A percentile compares a stretch with the other conserved stretches of the same genome.
phyloP scores from a whole-genome alignment of 2,888 invertebrate species.

The Cyclophora albipunctata region DNA sequence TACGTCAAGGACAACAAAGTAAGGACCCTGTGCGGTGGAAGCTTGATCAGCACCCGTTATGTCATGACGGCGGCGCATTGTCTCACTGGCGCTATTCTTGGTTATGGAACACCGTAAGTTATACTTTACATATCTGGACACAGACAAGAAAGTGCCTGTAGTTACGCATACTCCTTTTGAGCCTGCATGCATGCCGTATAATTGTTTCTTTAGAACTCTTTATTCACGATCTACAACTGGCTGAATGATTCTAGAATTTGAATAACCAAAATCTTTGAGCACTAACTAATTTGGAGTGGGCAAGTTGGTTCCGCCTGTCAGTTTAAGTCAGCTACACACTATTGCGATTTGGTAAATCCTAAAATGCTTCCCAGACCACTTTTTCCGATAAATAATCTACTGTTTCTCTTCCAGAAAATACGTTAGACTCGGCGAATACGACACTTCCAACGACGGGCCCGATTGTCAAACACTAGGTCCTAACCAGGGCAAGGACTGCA shows the following conservation, averaged over 20 bases:
- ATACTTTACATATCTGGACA: constrained; percentile 2
- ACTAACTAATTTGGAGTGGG: neutral
- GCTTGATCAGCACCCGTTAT: constrained; percentile 68
- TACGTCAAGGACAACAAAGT: constrained; percentile 34
- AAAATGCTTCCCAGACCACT: too few species aligned
- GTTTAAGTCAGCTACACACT: too few species aligned
- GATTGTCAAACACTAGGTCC: constrained; percentile 50
- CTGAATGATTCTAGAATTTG: too few species aligned
- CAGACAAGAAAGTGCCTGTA: neutral
- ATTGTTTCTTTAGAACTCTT: neutral
- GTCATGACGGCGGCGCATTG: constrained; percentile 76
- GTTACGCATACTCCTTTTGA: neutral
- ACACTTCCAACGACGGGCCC: constrained; percentile 36
- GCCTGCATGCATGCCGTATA: neutral
- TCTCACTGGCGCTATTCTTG: constrained; percentile 45
- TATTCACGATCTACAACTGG: too few species aligned
- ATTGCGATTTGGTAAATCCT: too few species aligned
- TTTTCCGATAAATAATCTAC: too few species aligned
- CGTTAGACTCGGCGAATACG: constrained; percentile 63
- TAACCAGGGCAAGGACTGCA: constrained; percentile 46
- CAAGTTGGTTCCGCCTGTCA: too few species aligned
- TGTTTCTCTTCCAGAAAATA: constrained; percentile 22
- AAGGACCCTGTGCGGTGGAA: constrained; percentile 49
- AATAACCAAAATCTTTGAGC: neutral
- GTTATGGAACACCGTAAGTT: constrained; percentile 59